phyloP scores from a whole-genome alignment of 1,140 invertebrate genomes.

The Rhyzopertha dominica region DNA sequence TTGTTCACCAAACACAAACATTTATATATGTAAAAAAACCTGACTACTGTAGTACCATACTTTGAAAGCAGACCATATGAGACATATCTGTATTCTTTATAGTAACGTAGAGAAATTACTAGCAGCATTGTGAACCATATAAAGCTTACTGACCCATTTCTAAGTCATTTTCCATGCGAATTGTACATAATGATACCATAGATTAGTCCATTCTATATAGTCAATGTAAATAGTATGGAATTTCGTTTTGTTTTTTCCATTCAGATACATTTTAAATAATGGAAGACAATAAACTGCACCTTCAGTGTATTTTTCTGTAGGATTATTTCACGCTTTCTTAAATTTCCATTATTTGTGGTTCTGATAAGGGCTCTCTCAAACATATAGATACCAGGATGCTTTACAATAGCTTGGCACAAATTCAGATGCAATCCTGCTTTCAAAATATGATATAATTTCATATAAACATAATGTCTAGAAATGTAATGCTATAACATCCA shows the following conservation, averaged over 20 bases:
- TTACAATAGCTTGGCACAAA: no score
- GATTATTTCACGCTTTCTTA: no score
- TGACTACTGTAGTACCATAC: neutral
- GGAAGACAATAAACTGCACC: constrained; percentile 6
- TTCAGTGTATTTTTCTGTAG: constrained; percentile 1
- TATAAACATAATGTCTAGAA: no score
- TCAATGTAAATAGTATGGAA: neutral
- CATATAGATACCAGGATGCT: no score
- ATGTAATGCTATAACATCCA: no score
- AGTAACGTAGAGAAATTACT: neutral
- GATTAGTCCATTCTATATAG: neutral
- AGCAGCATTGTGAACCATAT: neutral
- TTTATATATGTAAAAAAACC: neutral
- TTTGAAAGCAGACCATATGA: neutral
- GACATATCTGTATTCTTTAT: neutral
- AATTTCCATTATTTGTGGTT: no score
- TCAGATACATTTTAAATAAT: constrained; percentile 1
- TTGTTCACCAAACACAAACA: no score
- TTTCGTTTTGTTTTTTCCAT: neutral
- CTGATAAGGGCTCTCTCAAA: no score
- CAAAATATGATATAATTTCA: no score
- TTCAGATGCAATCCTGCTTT: no score
- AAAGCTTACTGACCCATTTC: neutral
- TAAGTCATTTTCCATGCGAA: neutral
- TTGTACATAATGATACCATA: neutral